Evolutionary conservation across 2,888 invertebrate genomes (phyloP).

Genomic region (Nomada flava): DNA sequence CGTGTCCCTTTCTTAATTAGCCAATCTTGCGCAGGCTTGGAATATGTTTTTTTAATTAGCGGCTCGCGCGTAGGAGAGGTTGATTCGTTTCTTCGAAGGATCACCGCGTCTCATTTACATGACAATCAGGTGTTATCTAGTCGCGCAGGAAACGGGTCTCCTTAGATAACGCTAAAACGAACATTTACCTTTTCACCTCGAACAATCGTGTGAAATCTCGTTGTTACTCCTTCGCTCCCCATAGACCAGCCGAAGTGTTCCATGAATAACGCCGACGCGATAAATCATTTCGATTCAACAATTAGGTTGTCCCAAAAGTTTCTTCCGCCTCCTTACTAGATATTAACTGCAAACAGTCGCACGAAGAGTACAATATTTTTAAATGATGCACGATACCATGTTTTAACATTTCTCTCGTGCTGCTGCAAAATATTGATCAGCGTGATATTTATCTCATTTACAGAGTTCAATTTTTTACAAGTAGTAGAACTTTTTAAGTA

Average conservation of each 20-base stretch:
- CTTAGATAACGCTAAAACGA: conserved; percentile 34
- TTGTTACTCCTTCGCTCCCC: not conserved
- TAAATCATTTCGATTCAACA: not conserved
- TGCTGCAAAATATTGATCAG: no score
- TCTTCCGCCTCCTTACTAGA: no score
- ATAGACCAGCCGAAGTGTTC: not conserved
- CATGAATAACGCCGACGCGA: not conserved
- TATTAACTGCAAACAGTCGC: no score
- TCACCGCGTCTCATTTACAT: conserved; percentile 26
- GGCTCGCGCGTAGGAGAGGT: not conserved
- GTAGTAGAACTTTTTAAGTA: no score
- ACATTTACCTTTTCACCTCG: conserved; percentile 29
- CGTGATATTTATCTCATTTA: no score
- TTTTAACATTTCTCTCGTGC: no score
- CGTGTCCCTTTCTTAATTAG: not conserved
- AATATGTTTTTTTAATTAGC: not conserved
- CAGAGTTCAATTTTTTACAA: no score
- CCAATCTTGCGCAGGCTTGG: not conserved
- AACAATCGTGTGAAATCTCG: conserved; percentile 25
- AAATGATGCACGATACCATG: no score
- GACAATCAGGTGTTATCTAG: conserved; percentile 27
- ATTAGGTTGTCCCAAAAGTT: no score
- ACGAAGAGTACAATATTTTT: no score
- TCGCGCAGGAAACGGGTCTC: conserved; percentile 9
- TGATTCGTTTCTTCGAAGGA: not conserved